phyloP scores from a whole-genome alignment of 2,113 vertebrate genomes.

The Festucalex cinctus region DNA sequence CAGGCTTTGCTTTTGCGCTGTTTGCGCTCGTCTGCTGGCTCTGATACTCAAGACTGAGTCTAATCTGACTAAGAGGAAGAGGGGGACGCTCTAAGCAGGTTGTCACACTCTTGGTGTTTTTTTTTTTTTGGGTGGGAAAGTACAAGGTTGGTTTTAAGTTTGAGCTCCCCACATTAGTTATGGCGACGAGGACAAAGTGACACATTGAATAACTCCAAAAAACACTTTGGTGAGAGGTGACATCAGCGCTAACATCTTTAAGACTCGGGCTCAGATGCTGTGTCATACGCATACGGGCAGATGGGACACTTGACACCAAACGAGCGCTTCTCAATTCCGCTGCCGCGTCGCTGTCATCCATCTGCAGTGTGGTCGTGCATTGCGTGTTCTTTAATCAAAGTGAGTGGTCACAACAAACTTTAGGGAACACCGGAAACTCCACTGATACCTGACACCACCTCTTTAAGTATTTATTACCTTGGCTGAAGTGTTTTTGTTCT shows the following conservation, averaged over 20 bases:
- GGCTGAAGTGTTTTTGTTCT: neutral
- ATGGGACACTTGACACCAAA: constrained; percentile 50
- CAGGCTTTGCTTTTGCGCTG: constrained; percentile 15
- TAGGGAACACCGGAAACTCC: neutral
- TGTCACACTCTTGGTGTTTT: constrained; percentile 6
- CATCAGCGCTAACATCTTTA: constrained; percentile 10
- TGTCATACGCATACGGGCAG: constrained; percentile 42
- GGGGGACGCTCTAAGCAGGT: constrained; percentile 18
- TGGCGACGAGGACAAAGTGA: neutral
- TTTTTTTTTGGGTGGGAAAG: neutral
- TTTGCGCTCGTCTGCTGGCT: constrained; percentile 21
- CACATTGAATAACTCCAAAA: neutral
- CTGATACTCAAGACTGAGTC: constrained; percentile 24
- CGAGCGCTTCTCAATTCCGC: constrained; percentile 47
- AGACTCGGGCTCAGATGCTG: constrained; percentile 43
- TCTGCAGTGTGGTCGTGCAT: constrained; percentile 44
- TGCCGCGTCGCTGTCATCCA: constrained; percentile 48
- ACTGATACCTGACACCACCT: neutral
- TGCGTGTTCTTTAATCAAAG: constrained; percentile 27
- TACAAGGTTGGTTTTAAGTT: neutral
- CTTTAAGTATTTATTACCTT: neutral
- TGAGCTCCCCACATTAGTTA: neutral
- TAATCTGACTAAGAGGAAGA: constrained; percentile 39
- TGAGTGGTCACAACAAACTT: constrained; percentile 25
- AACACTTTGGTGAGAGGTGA: constrained; percentile 19